Evolutionary conservation across 2,113 vertebrate genomes (phyloP).

Genomic region (Carassius gibelio): DNA sequence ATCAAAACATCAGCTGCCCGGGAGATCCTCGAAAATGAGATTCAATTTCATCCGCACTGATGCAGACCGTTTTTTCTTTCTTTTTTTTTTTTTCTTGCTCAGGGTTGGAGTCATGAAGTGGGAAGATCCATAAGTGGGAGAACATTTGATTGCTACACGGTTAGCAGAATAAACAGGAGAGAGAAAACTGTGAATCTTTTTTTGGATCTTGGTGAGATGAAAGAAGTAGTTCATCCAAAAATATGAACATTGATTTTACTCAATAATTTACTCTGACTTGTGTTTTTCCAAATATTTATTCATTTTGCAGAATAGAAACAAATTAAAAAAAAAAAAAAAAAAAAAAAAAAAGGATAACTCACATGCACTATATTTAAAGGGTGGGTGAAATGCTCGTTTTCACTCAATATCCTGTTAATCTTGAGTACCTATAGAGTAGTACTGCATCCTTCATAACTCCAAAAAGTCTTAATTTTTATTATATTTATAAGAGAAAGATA

Average conservation of each 20-base stretch:
- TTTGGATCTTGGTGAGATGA: background rate
- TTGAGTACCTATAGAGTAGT: too few species aligned
- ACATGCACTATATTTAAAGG: background rate
- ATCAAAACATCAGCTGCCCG: constrained; percentile 73
- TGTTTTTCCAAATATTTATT: background rate
- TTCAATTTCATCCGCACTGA: constrained; percentile 56
- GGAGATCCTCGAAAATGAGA: constrained; percentile 63
- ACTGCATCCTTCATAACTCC: too few species aligned
- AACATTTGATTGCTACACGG: constrained; percentile 48
- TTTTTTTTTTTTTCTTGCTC: constrained; percentile 19
- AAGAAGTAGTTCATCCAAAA: background rate
- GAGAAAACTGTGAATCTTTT: constrained; percentile 6
- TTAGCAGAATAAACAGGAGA: constrained; percentile 50
- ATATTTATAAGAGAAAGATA: too few species aligned
- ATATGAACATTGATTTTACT: background rate
- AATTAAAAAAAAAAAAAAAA: background rate
- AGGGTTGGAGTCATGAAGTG: constrained; percentile 41
- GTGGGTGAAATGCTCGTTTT: too few species aligned
- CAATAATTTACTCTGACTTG: background rate
- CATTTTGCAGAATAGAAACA: background rate
- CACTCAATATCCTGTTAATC: too few species aligned
- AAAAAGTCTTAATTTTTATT: too few species aligned
- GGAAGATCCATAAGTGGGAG: constrained; percentile 40
- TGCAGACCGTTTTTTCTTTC: constrained; percentile 33
- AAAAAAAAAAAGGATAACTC: background rate